Conservation (phyloP, 2,797 vertebrate genomes). For the Pangasius djambal region DNA sequence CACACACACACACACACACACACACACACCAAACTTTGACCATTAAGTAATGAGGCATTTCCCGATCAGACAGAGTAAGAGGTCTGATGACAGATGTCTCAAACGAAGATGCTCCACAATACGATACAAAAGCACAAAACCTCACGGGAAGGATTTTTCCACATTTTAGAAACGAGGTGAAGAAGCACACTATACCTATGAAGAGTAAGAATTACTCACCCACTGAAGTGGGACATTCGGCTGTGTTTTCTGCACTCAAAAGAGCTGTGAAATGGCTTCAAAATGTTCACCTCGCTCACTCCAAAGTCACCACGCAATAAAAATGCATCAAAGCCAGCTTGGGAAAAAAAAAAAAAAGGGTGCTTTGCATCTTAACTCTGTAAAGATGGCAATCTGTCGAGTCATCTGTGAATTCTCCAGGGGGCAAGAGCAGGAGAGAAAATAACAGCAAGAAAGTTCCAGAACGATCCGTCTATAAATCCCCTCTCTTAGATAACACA, state of each 20-base stretch:
- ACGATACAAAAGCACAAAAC: background rate
- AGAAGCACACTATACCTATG: background rate
- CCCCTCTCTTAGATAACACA: slow-evolving; percentile 67
- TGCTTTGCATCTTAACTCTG: slow-evolving; percentile 55
- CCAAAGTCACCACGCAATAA: slow-evolving; percentile 47
- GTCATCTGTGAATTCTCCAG: slow-evolving; percentile 64
- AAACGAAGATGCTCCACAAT: background rate
- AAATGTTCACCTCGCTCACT: slow-evolving; percentile 17
- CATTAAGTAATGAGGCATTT: background rate
- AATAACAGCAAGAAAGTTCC: slow-evolving; percentile 66
- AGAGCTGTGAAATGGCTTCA: slow-evolving; percentile 15
- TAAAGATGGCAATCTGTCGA: slow-evolving; percentile 68
- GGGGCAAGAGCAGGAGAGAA: slow-evolving; percentile 48
- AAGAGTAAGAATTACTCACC: slow-evolving; percentile 17
- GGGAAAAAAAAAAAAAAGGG: slow-evolving; percentile 6
- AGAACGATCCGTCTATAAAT: slow-evolving; percentile 63
- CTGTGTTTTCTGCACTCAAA: background rate
- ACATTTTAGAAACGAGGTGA: slow-evolving; percentile 12
- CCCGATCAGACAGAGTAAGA: background rate
- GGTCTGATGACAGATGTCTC: background rate
- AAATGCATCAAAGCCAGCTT: slow-evolving; percentile 65
- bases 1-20: background rate
- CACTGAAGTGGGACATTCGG: background rate
- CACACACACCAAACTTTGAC: background rate
- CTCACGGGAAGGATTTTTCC: background rate